These are phyloP conservation scores for Hippocampus abdominalis DNA, from an alignment of 2,113 vertebrate genomes.

Conservation along the genomic window DNA sequence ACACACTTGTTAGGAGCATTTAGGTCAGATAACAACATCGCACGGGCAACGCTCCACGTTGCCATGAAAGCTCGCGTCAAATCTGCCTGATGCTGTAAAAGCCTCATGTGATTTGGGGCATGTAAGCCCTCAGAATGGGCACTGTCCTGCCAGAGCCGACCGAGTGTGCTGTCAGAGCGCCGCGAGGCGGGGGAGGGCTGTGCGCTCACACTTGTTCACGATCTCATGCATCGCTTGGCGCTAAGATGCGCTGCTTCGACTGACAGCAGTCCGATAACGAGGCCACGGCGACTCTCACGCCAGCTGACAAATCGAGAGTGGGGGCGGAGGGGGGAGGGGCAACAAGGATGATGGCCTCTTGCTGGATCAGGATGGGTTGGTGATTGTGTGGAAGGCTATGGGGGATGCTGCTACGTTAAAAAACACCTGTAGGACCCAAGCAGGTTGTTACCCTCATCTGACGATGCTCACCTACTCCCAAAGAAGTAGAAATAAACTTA, in stretches of 20 bases:
- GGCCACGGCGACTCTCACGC: conserved; percentile 50
- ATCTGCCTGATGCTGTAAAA: conserved; percentile 72
- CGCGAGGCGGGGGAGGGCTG: conserved; percentile 45
- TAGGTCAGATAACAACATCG: conserved; percentile 75
- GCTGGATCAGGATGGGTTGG: neutral
- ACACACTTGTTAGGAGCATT: conserved; percentile 76
- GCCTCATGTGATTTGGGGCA: conserved; percentile 74
- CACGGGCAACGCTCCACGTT: conserved; percentile 62
- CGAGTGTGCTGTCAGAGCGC: conserved; percentile 58
- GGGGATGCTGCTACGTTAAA: conserved; percentile 4
- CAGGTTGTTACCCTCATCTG: conserved; percentile 18
- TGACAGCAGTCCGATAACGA: conserved; percentile 52
- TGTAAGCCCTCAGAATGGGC: conserved; percentile 70
- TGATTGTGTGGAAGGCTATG: neutral
- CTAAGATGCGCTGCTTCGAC: conserved; percentile 57
- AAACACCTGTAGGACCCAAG: conserved; percentile 38
- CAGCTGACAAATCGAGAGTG: conserved; percentile 50
- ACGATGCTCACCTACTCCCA: neutral
- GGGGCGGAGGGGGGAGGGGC: neutral
- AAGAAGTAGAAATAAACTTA: conserved; percentile 70
- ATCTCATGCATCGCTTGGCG: conserved; percentile 65
- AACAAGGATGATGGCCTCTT: conserved; percentile 30
- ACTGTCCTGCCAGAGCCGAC: conserved; percentile 57
- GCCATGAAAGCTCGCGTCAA: conserved; percentile 72
- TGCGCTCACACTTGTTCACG: conserved; percentile 55